Conservation (phyloP, 2,797 vertebrate species). For the Morus bassanus region DNA sequence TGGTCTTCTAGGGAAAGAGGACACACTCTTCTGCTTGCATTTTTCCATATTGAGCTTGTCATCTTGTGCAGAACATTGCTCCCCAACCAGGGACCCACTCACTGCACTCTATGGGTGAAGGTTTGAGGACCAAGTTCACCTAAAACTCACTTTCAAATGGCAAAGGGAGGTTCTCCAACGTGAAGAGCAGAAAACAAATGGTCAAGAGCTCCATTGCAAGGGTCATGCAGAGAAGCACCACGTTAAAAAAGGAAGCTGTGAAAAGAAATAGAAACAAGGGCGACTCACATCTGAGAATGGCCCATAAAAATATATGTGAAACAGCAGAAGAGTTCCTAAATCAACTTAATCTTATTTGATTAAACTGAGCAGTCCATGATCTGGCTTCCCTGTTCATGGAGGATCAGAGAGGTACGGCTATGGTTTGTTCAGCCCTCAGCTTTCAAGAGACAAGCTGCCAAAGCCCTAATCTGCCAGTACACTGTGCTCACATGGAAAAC, state of each 20-base stretch:
- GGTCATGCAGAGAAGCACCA: slow-evolving; percentile 81
- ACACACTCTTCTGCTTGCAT: background rate
- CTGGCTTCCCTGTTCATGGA: background rate
- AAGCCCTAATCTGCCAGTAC: slow-evolving; percentile 12
- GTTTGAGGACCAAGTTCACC: background rate
- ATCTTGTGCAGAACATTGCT: background rate
- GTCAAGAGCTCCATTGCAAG: slow-evolving; percentile 81
- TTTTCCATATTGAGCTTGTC: background rate
- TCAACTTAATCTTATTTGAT: background rate
- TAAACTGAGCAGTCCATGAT: background rate
- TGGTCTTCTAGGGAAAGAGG: background rate
- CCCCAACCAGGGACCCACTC: background rate
- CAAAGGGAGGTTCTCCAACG: slow-evolving; percentile 77
- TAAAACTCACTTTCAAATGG: slow-evolving; percentile 81
- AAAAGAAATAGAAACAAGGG: slow-evolving; percentile 1
- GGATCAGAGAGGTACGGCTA: background rate
- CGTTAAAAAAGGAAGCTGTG: slow-evolving; percentile 80
- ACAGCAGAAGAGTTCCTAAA: background rate
- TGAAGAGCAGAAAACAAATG: slow-evolving; percentile 86
- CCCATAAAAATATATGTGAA: background rate
- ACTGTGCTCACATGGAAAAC: slow-evolving; percentile 55
- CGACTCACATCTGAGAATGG: background rate
- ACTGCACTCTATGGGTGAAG: background rate
- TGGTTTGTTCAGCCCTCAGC: background rate
- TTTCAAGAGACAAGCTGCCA: background rate